Evolutionary conservation across 2,113 vertebrate species (phyloP), one percentile per base, ranked within the genome.

Genomic region (Gambusia holbrooki): DNA sequence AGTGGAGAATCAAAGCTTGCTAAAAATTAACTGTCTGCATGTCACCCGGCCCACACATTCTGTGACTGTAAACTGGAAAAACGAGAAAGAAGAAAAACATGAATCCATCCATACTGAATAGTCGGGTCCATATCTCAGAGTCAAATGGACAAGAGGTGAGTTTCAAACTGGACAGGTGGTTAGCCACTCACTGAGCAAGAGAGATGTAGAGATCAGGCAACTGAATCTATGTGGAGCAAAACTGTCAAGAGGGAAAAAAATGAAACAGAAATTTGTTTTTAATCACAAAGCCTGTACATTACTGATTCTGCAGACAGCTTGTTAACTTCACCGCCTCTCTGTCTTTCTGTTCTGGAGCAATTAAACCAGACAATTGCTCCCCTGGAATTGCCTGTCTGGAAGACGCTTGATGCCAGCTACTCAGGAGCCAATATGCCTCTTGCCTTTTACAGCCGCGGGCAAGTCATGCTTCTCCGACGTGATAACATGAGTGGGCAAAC

Each of bases 271-370:
- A 79, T 83, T 70, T 71, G 69, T 87, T 89, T 89, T 85, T 88
- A 58, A 87, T 84, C 69, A 67, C 72, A 79, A 48, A 71, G 80
- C 32, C 76, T 82, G 87, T 89, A 91, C 91, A 91, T 92, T 87
- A 92, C 88, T 73, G 86, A 92, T 88, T 92, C 80, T 85, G 83
- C 73, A 85, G 92, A 89, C 92, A 93, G 91, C 92, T 94, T 93
- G 93, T 92, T 94, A 93, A 90, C 90, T 89, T 90, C 86, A 80
- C 84, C 73, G 84, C 88, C 83, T 93, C 79, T 79, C 81, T 19
- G 70, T 86, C 84, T 84, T 88, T 87, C 82, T 90, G 89, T 93
- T 93, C 87, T 87, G 88, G 86, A 90, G 92, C 93, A 94, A 94
- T 94, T 92, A 94, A 87, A 86, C 80, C 80, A 90, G 87, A 93